A percentile compares a stretch with the other conserved stretches of the same genome.
Evolutionary conservation across 2,888 invertebrate species (phyloP).

Genomic region (Tyria jacobaeae): DNA sequence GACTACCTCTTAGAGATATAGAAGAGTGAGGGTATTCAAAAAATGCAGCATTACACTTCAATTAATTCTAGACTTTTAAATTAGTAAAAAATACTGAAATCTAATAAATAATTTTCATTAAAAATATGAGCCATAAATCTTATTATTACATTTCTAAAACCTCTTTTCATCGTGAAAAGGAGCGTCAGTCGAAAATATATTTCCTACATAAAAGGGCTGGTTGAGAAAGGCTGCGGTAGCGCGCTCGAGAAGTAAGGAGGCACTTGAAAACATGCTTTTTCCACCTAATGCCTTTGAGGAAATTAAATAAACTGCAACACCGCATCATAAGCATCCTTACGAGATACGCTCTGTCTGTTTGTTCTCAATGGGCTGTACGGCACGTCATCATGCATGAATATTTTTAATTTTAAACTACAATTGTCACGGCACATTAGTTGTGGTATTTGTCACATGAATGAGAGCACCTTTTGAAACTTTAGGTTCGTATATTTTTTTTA

Average conservation of each 20-base stretch:
- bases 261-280: slow-evolving; percentile 80
- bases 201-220: slow-evolving; percentile 44
- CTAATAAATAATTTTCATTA: background rate
- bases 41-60: too few relatives aligned
- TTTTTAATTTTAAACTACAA: background rate
- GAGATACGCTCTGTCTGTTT: slow-evolving; percentile 47
- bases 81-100: background rate
- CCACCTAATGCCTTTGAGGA: slow-evolving; percentile 83
- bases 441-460: too few relatives aligned
- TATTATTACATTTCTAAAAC: slow-evolving; percentile 22
- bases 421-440: too few relatives aligned
- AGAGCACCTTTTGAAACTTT: too few relatives aligned
- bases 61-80: background rate
- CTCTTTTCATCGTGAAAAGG: slow-evolving; percentile 37
- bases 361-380: slow-evolving; percentile 47
- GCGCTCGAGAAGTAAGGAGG: slow-evolving; percentile 45
- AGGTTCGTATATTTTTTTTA: too few relatives aligned
- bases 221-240: slow-evolving; percentile 38
- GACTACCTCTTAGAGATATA: too few relatives aligned
- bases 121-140: slow-evolving; percentile 5
- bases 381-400: slow-evolving; percentile 17
- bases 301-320: slow-evolving; percentile 85
- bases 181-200: slow-evolving; percentile 48
- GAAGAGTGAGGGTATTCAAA: background rate
- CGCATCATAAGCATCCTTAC: slow-evolving; percentile 80